A percentile compares a stretch with the other conserved stretches of the same genome.
Conservation (phyloP, 2,113 vertebrate genomes). For the Prionailurus bengalensis region DNA sequence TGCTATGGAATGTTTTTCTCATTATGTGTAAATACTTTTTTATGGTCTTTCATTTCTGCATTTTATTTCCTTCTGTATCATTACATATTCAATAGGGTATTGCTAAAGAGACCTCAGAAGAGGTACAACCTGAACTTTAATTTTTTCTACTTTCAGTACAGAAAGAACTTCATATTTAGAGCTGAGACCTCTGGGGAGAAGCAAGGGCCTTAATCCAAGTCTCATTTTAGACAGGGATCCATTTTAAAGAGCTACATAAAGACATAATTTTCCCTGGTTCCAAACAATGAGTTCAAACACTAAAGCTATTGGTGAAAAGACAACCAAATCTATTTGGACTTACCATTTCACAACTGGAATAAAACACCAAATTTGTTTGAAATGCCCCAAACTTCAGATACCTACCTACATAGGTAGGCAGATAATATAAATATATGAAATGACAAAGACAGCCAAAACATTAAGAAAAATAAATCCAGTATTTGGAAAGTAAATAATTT, state of each 20-base stretch:
- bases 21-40: not conserved
- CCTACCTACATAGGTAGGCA: not conserved
- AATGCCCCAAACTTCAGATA: not conserved
- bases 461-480: slow-evolving; percentile 55
- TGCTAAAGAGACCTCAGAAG: slow-evolving; percentile 2
- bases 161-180: slow-evolving; percentile 6
- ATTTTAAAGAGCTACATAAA: slow-evolving; percentile 23
- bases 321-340: not conserved
- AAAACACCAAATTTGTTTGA: not conserved
- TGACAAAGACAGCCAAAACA: not conserved
- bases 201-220: not conserved
- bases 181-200: not conserved
- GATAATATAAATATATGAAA: not conserved
- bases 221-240: not conserved
- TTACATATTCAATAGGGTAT: not conserved
- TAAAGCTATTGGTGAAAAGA: not conserved
- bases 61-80: slow-evolving; percentile 15
- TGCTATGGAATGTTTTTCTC: not conserved
- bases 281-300: slow-evolving; percentile 8
- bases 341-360: not conserved
- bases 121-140: not conserved
- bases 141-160: slow-evolving; percentile 25
- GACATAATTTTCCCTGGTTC: not conserved
- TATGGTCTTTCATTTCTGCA: not conserved
- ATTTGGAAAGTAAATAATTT: slow-evolving; percentile 37